A percentile compares a stretch with the other conserved stretches of the same genome.
These are phyloP conservation scores for Alloplasta piceator DNA, from an alignment of 2,888 invertebrate genomes.

Conservation along the genomic window DNA sequence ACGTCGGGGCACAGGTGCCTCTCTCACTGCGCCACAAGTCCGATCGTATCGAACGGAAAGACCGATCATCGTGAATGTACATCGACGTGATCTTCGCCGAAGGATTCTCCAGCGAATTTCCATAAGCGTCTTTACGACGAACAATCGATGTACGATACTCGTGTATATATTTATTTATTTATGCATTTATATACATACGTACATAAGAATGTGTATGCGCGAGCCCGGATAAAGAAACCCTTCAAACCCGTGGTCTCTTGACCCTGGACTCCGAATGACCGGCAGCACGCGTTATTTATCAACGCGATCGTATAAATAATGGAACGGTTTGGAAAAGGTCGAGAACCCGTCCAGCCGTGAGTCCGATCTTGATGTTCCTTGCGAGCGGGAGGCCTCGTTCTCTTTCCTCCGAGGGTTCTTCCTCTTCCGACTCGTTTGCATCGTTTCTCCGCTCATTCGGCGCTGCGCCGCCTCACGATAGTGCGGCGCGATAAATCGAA, in stretches of 20 bases:
- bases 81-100: conserved; percentile 68
- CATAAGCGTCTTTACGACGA: conserved; percentile 75
- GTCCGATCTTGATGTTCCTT: conserved; percentile 65
- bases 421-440: neutral
- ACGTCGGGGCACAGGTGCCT: conserved; percentile 81
- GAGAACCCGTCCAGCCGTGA: conserved; percentile 56
- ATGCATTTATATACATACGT: conserved; percentile 11
- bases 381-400: too few relatives aligned
- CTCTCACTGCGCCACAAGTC: conserved; percentile 49
- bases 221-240: conserved; percentile 21
- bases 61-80: conserved; percentile 78
- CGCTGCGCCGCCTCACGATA: neutral
- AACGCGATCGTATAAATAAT: conserved; percentile 76
- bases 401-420: neutral
- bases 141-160: neutral
- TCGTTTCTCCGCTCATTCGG: conserved; percentile 17
- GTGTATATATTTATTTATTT: too few relatives aligned
- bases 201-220: conserved; percentile 4
- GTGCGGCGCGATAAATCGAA: conserved; percentile 50
- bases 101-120: conserved; percentile 79
- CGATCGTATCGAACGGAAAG: conserved; percentile 78
- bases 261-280: conserved; percentile 73
- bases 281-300: conserved; percentile 72
- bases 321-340: conserved; percentile 55
- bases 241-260: conserved; percentile 67